A percentile compares a stretch with the other conserved stretches of the same genome.
Evolutionary conservation across 2,888 invertebrate species (phyloP).

Genomic region (Eilema sororculum): DNA sequence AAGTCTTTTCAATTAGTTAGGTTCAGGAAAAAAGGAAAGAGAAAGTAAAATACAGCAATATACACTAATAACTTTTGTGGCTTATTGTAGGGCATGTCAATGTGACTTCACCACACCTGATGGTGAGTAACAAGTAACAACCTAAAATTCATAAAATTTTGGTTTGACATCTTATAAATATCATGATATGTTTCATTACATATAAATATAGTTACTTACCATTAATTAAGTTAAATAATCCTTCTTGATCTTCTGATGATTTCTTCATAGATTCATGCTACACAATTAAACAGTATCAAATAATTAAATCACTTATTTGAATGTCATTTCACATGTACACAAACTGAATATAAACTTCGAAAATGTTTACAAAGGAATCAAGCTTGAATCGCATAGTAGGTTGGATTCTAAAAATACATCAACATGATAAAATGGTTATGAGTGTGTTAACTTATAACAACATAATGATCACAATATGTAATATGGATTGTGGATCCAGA

Average conservation of each 20-base stretch:
- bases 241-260: constrained; percentile 56
- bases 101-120: too few species aligned
- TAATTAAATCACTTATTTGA: constrained; percentile 53
- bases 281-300: constrained; percentile 51
- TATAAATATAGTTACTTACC: constrained; percentile 65
- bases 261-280: constrained; percentile 69
- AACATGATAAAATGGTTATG: constrained; percentile 81
- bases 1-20: not conserved
- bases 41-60: too few species aligned
- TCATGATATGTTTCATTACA: not conserved
- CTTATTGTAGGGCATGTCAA: not conserved
- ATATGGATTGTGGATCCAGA: constrained; percentile 75
- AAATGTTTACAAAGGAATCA: constrained; percentile 79
- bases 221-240: constrained; percentile 71
- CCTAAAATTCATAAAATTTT: too few species aligned
- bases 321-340: constrained; percentile 51
- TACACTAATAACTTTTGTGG: not conserved
- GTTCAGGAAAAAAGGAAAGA: not conserved
- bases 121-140: not conserved
- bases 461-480: constrained; percentile 77
- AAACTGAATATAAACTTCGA: constrained; percentile 56
- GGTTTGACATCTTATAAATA: not conserved
- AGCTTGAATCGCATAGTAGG: constrained; percentile 73
- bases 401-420: constrained; percentile 82
- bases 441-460: constrained; percentile 79